Evolutionary conservation across 2,113 vertebrate genomes (phyloP).

Genomic region (Myotis lucifugus): DNA sequence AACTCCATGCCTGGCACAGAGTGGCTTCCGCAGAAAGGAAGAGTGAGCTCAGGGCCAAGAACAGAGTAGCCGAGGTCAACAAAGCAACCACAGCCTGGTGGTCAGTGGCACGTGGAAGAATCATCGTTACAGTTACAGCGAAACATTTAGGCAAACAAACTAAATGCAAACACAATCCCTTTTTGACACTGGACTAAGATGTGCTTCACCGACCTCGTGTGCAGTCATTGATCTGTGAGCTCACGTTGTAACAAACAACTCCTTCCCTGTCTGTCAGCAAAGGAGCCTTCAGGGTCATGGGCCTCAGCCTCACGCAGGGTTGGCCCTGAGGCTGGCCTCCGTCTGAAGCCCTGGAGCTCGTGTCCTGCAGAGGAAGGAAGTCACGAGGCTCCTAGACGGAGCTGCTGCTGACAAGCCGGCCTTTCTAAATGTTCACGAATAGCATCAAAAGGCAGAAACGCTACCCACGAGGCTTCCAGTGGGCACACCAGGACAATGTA

Average conservation of each 20-base stretch:
- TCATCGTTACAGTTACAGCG: too few relatives aligned
- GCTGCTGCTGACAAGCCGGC: neutral
- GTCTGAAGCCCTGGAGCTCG: too few relatives aligned
- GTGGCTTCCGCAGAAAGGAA: neutral
- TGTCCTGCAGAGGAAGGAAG: neutral
- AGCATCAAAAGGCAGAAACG: neutral
- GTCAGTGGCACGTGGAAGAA: rapidly evolving
- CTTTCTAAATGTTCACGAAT: neutral
- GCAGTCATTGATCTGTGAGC: neutral
- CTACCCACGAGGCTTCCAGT: rapidly evolving
- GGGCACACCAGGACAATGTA: neutral
- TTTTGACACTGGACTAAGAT: neutral
- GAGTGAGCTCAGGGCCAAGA: too few relatives aligned
- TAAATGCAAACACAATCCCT: neutral
- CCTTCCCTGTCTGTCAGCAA: neutral
- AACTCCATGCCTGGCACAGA: neutral
- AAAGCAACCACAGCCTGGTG: neutral
- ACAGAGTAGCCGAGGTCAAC: neutral
- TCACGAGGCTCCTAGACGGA: neutral
- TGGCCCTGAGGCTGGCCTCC: too few relatives aligned
- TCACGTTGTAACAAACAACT: neutral
- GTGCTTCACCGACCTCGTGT: neutral
- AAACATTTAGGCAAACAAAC: neutral
- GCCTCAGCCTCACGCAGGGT: neutral
- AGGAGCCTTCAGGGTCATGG: rapidly evolving